phyloP scores from a whole-genome alignment of 2,888 invertebrate species.

The Theodoxus fluviatilis region DNA sequence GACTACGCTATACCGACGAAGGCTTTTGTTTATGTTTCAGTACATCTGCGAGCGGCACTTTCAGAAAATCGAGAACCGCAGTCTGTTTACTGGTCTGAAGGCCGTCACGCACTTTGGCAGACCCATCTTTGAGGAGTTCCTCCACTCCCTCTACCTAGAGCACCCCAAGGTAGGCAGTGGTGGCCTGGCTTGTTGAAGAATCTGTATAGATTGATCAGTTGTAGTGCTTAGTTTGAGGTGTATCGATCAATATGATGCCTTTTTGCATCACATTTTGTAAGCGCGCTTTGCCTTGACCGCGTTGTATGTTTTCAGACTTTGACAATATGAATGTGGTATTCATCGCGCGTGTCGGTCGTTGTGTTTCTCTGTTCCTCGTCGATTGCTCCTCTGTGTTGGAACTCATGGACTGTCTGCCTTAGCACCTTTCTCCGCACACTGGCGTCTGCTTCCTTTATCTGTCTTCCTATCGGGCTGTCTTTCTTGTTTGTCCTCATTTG shows the following conservation, averaged over 20 bases:
- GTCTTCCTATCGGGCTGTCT: too few relatives aligned
- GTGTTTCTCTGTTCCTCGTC: too few relatives aligned
- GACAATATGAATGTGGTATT: too few relatives aligned
- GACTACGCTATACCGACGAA: too few relatives aligned
- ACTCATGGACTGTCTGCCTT: too few relatives aligned
- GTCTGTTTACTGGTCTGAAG: slow-evolving; percentile 72
- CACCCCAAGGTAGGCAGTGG: slow-evolving; percentile 59
- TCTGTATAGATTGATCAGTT: background rate
- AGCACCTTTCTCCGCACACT: too few relatives aligned
- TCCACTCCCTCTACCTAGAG: slow-evolving; percentile 67
- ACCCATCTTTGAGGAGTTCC: slow-evolving; percentile 70
- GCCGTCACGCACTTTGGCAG: slow-evolving; percentile 73
- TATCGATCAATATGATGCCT: background rate
- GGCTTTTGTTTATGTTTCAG: slow-evolving; percentile 61
- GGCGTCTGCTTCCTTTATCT: too few relatives aligned
- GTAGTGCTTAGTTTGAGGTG: background rate
- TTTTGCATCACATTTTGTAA: background rate
- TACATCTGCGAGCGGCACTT: slow-evolving; percentile 75
- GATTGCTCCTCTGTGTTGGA: too few relatives aligned
- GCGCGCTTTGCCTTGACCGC: too few relatives aligned
- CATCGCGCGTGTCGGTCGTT: too few relatives aligned
- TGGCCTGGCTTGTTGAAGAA: background rate
- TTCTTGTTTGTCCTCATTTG: too few relatives aligned
- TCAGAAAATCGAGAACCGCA: slow-evolving; percentile 70
- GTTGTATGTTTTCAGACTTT: too few relatives aligned